A percentile compares a stretch with the other conserved stretches of the same genome.
These are phyloP conservation scores for Trachelus stipa DNA, from an alignment of 2,888 invertebrate species.

Conservation along the genomic window DNA sequence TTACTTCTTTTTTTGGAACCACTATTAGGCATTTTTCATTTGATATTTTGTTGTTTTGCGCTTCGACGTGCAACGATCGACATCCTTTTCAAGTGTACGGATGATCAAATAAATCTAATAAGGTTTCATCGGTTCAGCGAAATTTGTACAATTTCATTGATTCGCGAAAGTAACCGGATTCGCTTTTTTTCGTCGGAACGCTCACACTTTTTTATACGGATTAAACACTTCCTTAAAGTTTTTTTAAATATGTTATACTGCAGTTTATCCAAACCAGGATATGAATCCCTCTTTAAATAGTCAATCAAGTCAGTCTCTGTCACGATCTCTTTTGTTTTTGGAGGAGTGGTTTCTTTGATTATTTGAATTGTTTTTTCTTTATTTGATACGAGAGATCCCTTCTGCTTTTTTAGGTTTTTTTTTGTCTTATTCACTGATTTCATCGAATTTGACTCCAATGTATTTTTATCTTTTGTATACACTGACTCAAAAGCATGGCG, in stretches of 20 bases:
- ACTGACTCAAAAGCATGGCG: neutral
- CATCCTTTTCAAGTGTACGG: neutral
- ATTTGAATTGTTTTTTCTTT: slow-evolving; percentile 31
- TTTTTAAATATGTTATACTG: slow-evolving; percentile 70
- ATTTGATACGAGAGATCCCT: slow-evolving; percentile 51
- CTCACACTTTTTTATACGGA: slow-evolving; percentile 43
- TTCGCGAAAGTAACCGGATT: slow-evolving; percentile 33
- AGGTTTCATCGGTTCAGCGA: slow-evolving; percentile 32
- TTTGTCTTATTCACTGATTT: slow-evolving; percentile 12
- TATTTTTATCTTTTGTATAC: neutral
- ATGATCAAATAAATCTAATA: neutral
- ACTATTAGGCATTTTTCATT: no score
- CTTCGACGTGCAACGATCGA: no score
- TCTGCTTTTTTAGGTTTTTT: slow-evolving; percentile 29
- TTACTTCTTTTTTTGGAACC: neutral
- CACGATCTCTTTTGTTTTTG: slow-evolving; percentile 53
- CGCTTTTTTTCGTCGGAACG: slow-evolving; percentile 26
- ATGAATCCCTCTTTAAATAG: slow-evolving; percentile 39
- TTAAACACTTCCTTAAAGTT: slow-evolving; percentile 58
- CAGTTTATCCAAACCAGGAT: slow-evolving; percentile 67
- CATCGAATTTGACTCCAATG: neutral
- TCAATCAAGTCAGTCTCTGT: slow-evolving; percentile 38
- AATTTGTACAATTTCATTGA: slow-evolving; percentile 34
- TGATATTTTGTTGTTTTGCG: no score
- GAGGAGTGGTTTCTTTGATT: neutral